phyloP scores from a whole-genome alignment of 2,888 invertebrate genomes.

The Sisyra nigra region DNA sequence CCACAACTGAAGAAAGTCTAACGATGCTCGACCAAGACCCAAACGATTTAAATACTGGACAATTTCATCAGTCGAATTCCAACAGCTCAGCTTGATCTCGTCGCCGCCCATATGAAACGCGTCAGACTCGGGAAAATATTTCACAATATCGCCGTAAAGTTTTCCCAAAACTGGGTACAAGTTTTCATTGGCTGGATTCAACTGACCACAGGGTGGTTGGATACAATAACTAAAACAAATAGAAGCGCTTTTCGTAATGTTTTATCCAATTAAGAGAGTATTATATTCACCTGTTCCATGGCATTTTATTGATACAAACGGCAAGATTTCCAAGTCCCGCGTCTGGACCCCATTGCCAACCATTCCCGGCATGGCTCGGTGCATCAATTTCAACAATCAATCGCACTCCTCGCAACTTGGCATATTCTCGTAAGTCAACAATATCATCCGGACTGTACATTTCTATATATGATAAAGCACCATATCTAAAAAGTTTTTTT shows the following conservation, averaged over 20 bases:
- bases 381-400: conserved; percentile 80
- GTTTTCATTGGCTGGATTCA: conserved; percentile 60
- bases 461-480: conserved; percentile 52
- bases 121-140: conserved; percentile 37
- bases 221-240: conserved; percentile 35
- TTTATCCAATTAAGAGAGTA: background rate
- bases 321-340: conserved; percentile 44
- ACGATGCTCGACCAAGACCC: conserved; percentile 33
- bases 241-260: background rate
- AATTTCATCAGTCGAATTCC: conserved; percentile 60
- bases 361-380: conserved; percentile 72
- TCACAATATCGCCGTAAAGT: conserved; percentile 51
- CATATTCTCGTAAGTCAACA: conserved; percentile 54
- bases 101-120: conserved; percentile 74
- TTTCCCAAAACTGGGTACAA: conserved; percentile 49
- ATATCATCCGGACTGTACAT: conserved; percentile 53
- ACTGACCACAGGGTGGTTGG: conserved; percentile 73
- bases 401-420: conserved; percentile 62
- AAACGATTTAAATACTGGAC: conserved; percentile 41
- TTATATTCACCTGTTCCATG: conserved; percentile 38
- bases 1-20: conserved; percentile 59
- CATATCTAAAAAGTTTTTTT: conserved; percentile 34
- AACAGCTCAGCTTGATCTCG: conserved; percentile 50
- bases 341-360: conserved; percentile 66
- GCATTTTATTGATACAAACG: conserved; percentile 46